phyloP scores from a whole-genome alignment of 2,113 vertebrate genomes.

The Nothoprocta pentlandii region DNA sequence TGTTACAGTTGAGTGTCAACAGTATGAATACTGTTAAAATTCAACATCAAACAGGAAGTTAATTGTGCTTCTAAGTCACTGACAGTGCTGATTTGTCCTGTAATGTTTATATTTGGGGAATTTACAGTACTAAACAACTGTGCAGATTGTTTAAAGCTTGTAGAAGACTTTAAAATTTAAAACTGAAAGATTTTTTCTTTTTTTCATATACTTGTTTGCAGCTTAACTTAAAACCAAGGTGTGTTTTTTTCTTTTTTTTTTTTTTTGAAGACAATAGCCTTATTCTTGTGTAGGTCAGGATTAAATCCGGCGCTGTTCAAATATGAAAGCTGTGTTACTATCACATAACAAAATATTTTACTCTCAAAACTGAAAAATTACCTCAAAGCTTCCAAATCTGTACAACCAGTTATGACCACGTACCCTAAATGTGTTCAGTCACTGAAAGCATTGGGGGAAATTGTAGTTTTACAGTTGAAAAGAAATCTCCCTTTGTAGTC shows the following conservation, averaged over 20 bases:
- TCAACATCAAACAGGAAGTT: neutral
- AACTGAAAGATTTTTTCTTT: neutral
- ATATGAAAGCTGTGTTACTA: neutral
- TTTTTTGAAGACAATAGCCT: neutral
- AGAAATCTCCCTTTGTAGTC: neutral
- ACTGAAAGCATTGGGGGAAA: neutral
- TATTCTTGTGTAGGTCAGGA: neutral
- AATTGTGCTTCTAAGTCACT: neutral
- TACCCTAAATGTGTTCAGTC: accelerated
- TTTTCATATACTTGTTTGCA: neutral
- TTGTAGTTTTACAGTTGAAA: neutral
- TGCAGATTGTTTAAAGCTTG: neutral
- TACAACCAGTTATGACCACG: neutral
- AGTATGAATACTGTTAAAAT: neutral
- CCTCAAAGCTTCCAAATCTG: neutral
- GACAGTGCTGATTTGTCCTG: neutral
- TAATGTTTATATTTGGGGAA: neutral
- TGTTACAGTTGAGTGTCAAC: neutral
- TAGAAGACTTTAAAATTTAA: neutral
- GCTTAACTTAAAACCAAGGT: neutral
- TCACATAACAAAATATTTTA: neutral
- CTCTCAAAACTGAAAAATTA: neutral
- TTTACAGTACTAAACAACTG: neutral
- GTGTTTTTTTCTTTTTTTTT: neutral
- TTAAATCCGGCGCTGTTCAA: neutral